Base-by-base conservation (phyloP, 2,888 invertebrate genomes). In the Andrena haemorrhoa region DNA sequence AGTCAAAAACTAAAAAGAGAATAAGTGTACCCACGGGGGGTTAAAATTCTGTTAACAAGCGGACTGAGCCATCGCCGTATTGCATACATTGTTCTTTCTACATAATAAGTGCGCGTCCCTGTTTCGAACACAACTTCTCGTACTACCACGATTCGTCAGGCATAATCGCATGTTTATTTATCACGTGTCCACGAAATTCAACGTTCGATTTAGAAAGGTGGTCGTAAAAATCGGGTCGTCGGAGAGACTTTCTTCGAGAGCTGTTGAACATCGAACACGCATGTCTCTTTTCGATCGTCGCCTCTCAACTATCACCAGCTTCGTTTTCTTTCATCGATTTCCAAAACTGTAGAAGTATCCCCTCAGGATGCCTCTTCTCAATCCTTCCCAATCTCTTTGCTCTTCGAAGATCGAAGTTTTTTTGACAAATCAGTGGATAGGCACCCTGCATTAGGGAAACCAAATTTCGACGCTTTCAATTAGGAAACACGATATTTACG, bases 201-300 rank as follows among this genome's bases (percentile, higher is more conserved):
- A 80, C 85, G 85, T 84, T 74, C 85, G 78, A 83, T 91, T 91
- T 91, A 88, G 90, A 91, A 91, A 91, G 90, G 91, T 87, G 87
- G 72, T 86, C 76, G 82, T 79, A 71, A 82, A 86, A 90, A 88
- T 89, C 84, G 89, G 85, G 89, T 89, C 87, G 89, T 88, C 87
- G 86, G 71, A 65, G 70, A 68, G 33, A 86, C 86, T 86, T 86
- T 86, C 86, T 86, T 86, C 79, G 73, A 58, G 56, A 66, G 47
- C 61, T 41, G 61, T 51, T 51, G 58, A 23, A 29, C 35, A 64
- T 53, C 33, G n/a, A 71, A 41, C 69, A 29, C 58, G 26, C 56
- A 69, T n/a, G 58, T 58, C 53, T 70, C 20, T 20, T 58, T 47
- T 29, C n/a, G 29, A 60, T 47, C 58, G 70, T 29, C 26, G 5